Conservation (phyloP, 1,140 invertebrate genomes). For the Colletes latitarsis region DNA sequence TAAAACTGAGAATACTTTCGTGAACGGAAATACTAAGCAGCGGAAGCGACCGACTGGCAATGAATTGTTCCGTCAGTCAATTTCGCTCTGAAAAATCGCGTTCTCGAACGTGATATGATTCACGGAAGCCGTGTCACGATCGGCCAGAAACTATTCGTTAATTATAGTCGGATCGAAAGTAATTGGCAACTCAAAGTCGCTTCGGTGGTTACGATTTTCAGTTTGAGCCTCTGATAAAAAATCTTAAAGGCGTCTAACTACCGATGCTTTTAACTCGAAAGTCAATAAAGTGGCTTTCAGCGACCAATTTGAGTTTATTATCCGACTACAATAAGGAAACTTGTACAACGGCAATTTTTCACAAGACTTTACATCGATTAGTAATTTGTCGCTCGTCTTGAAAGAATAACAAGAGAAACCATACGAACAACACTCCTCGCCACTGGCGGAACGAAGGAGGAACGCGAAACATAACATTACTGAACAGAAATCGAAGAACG, state of each 20-base stretch:
- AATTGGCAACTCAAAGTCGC: background rate
- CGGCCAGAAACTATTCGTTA: background rate
- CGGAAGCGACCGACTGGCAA: background rate
- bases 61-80: background rate
- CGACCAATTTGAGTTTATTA: too few species aligned
- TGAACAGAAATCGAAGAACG: slow-evolving; percentile 44
- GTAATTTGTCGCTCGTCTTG: background rate
- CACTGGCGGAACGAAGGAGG: background rate
- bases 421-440: background rate
- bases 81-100: background rate
- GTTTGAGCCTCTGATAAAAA: too few species aligned
- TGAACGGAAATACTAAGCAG: background rate
- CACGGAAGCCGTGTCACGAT: background rate
- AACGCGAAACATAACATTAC: slow-evolving; percentile 7
- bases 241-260: too few species aligned
- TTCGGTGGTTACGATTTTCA: background rate
- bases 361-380: background rate
- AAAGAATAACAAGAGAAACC: background rate
- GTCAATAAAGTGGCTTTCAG: too few species aligned
- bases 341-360: background rate
- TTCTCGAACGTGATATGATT: background rate
- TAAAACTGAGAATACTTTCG: slow-evolving; percentile 5
- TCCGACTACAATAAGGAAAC: background rate
- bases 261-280: too few species aligned
- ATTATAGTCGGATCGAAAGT: background rate